These are phyloP conservation scores for Xestia ashworthii DNA, from an alignment of 2,888 invertebrate species.

Conservation along the genomic window DNA sequence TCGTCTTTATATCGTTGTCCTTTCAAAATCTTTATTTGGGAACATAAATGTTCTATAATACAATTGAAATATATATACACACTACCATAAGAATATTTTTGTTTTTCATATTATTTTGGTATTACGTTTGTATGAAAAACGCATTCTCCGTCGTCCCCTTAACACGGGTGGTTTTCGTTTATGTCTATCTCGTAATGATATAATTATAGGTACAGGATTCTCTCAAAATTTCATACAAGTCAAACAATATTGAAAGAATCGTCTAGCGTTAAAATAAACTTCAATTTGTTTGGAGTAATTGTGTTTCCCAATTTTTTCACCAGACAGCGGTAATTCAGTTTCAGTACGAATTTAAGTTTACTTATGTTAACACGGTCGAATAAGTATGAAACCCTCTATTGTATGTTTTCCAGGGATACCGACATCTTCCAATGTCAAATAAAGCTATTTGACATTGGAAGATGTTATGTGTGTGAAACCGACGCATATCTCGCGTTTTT, in stretches of 20 bases:
- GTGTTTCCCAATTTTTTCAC: neutral
- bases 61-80: no score
- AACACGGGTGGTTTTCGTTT: slow-evolving; percentile 57
- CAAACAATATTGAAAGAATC: slow-evolving; percentile 24
- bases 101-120: no score
- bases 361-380: neutral
- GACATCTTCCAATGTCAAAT: neutral
- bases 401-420: neutral
- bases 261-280: neutral
- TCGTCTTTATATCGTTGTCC: no score
- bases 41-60: no score
- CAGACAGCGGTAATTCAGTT: slow-evolving; percentile 1
- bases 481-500: neutral
- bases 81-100: no score
- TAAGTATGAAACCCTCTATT: neutral
- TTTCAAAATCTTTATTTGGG: no score
- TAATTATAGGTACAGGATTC: slow-evolving; percentile 14
- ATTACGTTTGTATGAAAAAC: no score
- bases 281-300: neutral
- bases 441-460: no score
- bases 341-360: neutral
- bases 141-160: neutral
- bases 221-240: slow-evolving; percentile 30
- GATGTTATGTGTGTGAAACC: no score
- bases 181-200: slow-evolving; percentile 45